Evolutionary conservation across 2,113 vertebrate genomes (phyloP).

Genomic region (Balaenoptera acutorostrata): DNA sequence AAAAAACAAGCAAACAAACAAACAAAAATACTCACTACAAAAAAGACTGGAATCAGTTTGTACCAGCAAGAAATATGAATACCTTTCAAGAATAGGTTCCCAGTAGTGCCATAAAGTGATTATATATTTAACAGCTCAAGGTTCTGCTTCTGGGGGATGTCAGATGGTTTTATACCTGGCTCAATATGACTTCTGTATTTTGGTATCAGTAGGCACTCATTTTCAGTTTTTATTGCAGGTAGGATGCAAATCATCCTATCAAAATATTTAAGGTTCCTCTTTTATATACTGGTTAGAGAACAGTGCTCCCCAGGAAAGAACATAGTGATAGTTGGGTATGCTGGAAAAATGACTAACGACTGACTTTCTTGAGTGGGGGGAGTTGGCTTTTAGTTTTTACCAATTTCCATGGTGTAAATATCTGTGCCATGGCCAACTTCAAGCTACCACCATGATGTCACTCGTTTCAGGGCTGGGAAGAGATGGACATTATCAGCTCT

Average conservation of each 20-base stretch:
- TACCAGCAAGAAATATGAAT: background rate
- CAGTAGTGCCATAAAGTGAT: background rate
- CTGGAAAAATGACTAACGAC: background rate
- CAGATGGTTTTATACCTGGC: background rate
- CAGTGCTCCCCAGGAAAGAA: background rate
- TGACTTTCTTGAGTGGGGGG: background rate
- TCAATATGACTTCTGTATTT: background rate
- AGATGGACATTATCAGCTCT: background rate
- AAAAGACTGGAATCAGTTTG: background rate
- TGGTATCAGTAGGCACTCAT: background rate
- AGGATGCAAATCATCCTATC: background rate
- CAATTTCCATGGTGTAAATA: background rate
- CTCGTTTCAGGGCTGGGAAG: background rate
- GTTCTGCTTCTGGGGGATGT: background rate
- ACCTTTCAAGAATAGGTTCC: background rate
- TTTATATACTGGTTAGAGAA: background rate
- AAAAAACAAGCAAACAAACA: background rate
- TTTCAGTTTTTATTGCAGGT: background rate
- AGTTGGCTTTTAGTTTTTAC: background rate
- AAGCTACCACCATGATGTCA: background rate
- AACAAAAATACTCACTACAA: background rate
- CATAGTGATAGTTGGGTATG: background rate
- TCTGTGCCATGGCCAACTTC: background rate
- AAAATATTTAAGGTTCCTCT: background rate
- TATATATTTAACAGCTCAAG: background rate